Evolutionary conservation across 2,113 vertebrate genomes (phyloP).

Genomic region (Indicator indicator): DNA sequence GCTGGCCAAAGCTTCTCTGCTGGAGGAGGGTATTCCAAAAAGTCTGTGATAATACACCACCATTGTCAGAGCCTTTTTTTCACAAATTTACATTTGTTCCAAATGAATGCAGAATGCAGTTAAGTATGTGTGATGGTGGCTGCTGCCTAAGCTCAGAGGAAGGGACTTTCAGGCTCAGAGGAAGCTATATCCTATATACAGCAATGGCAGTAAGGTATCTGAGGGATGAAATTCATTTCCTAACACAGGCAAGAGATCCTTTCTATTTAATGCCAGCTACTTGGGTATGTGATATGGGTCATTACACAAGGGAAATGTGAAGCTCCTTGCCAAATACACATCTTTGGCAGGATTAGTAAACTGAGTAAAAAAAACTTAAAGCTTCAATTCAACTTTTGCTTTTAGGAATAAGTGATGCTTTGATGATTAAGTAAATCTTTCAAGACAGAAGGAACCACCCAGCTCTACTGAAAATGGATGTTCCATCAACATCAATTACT

Average conservation of each 20-base stretch:
- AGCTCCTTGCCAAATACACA: slow-evolving; percentile 26
- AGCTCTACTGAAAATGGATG: not conserved
- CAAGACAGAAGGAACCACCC: not conserved
- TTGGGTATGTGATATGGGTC: slow-evolving; percentile 7
- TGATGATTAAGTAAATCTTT: not conserved
- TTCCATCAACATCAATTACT: not conserved
- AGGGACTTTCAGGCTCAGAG: not conserved
- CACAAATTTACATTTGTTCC: not conserved
- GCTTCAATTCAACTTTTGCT: slow-evolving; percentile 13
- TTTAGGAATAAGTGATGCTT: slow-evolving; percentile 13
- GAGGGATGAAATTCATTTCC: not conserved
- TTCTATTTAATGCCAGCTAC: slow-evolving; percentile 12
- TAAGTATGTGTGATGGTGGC: not conserved
- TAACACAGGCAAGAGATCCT: not conserved
- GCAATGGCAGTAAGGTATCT: not conserved
- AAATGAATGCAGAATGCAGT: not conserved
- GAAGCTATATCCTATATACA: slow-evolving; percentile 1
- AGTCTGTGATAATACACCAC: not conserved
- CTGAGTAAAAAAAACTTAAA: not conserved
- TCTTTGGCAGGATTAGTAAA: not conserved
- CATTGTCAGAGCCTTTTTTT: not conserved
- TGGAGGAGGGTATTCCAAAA: not conserved
- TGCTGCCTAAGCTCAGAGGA: not conserved
- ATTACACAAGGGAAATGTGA: not conserved
- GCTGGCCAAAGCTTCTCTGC: not conserved